A percentile compares a stretch with the other conserved stretches of the same genome.
Conservation (phyloP, 2,797 vertebrate species). For the Merluccius polli region DNA sequence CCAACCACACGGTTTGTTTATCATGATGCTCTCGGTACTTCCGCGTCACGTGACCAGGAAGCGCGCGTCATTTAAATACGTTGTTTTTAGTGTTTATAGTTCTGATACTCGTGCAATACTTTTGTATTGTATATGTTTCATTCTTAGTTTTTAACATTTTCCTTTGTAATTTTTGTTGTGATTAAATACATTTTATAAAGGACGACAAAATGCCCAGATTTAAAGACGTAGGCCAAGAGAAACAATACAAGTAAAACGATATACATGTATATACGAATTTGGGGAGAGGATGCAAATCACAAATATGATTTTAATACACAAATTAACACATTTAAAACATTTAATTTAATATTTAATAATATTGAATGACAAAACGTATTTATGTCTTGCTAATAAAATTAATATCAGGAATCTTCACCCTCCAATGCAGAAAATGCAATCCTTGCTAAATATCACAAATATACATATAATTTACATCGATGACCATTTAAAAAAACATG, state of each 20-base stretch:
- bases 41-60: constrained; percentile 39
- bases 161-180: not conserved
- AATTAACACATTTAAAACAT: not conserved
- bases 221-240: not conserved
- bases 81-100: not conserved
- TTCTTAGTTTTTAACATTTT: not conserved
- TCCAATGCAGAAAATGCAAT: not conserved
- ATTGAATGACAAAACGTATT: no score
- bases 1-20: not conserved
- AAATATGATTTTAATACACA: not conserved
- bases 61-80: not conserved
- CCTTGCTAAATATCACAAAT: not conserved
- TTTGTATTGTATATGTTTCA: not conserved
- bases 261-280: not conserved
- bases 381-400: not conserved
- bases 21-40: constrained; percentile 20
- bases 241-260: not conserved
- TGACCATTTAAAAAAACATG: not conserved
- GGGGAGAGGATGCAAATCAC: not conserved
- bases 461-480: not conserved
- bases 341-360: no score
- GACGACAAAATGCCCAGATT: not conserved
- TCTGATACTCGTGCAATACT: not conserved
- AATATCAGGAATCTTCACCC: not conserved
- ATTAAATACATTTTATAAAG: not conserved